phyloP scores from a whole-genome alignment of 2,888 invertebrate species.

The Tubulanus polymorphus region DNA sequence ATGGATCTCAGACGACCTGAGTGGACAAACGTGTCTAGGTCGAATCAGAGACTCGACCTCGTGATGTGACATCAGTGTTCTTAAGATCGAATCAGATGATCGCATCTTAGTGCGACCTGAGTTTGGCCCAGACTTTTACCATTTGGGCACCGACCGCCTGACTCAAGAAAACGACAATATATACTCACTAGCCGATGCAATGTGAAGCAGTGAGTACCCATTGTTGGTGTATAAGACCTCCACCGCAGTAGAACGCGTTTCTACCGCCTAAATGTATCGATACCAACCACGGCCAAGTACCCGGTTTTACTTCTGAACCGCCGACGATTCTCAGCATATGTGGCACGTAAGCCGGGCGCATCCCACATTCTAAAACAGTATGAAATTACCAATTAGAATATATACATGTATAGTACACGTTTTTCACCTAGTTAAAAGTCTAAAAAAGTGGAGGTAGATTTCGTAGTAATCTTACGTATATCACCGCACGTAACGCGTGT shows the following conservation, averaged over 20 bases:
- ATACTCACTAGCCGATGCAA: constrained; percentile 36
- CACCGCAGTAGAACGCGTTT: constrained; percentile 37
- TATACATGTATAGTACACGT: not conserved
- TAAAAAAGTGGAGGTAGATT: not conserved
- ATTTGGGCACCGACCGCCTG: not conserved
- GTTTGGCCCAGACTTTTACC: not conserved
- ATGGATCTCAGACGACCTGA: no score
- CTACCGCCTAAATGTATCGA: constrained; percentile 44
- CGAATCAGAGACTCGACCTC: no score
- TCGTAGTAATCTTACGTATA: not conserved
- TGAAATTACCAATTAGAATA: not conserved
- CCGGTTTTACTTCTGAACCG: constrained; percentile 44
- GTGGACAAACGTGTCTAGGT: no score
- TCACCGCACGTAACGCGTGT: not conserved
- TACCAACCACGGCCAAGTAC: constrained; percentile 49
- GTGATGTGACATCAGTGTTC: no score
- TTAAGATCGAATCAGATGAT: not conserved
- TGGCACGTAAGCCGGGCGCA: constrained; percentile 30
- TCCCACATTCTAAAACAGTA: constrained; percentile 31
- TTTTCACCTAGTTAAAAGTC: not conserved
- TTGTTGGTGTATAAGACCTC: constrained; percentile 27
- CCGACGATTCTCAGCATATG: constrained; percentile 41
- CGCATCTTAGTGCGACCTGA: not conserved
- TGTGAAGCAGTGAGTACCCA: constrained; percentile 41
- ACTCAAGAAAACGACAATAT: not conserved